Evolutionary conservation across 2,888 invertebrate species (phyloP), one percentile per base, ranked within the genome.

Genomic region (Ectemnius continuus): DNA sequence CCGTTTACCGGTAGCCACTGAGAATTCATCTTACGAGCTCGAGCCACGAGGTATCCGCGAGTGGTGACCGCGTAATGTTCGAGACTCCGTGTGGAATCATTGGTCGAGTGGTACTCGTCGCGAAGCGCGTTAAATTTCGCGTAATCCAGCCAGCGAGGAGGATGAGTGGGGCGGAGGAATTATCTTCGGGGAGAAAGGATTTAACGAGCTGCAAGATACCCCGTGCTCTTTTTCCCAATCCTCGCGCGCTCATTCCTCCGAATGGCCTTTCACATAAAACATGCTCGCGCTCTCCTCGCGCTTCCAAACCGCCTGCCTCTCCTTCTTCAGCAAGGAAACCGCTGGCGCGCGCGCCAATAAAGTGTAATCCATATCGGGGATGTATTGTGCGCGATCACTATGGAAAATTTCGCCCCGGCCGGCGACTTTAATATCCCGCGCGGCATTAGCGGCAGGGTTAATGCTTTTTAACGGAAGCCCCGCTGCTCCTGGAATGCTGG

Each of bases 381-480:
- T 8, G 36, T 36, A 36, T 61, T 61, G 14, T 23, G 13, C 6
- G 28, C 16, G 16, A 56, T 16, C 16, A 52, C 63, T 8, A 6
- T 61, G n/a, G 52, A 62, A 23, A 57, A 11, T 18, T 57, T 28
- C 13, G 11, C 11, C 2, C 36, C 36, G 36, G 1, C 36, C 36
- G 36, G 1, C 36, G 20, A 47, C 11, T 57, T 36, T 56, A 62
- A 58, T 26, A 16, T 26, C 61, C 16, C 52, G 52, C 11, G 14
- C 16, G 61, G 48, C 28, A 62, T 59, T 60, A 56, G 26, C 8
- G 36, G 5, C 6, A 8, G 11, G 46, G n/a, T 61, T 58, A 73
- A 73, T 52, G 61, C 18, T 61, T 73, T 71, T 73, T 61, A 67
- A 61, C 59, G 67, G 66, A 73, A 69, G 48, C 48, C 45, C 72